Percentiles rank a stretch among this genome's conserved stretches.
Conservation (phyloP, 64 coral and sea anemone genomes). For the Montipora sp. region DNA sequence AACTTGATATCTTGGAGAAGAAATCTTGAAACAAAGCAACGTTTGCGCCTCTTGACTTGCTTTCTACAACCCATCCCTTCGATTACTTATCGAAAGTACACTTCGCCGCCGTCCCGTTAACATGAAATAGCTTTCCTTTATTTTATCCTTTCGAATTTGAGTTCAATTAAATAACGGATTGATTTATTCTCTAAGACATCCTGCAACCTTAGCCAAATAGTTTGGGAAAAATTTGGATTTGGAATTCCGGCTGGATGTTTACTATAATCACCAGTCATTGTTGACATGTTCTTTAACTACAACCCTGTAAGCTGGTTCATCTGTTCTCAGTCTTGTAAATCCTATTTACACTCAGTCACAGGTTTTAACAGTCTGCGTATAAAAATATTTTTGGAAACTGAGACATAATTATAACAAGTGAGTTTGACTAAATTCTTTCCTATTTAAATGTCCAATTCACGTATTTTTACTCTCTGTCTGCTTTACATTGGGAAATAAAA, state of each 20-base stretch:
- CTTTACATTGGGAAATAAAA: not conserved
- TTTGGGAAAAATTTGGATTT: not conserved
- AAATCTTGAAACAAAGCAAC: too few relatives aligned
- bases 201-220: not conserved
- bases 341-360: not conserved
- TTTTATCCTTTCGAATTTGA: not conserved
- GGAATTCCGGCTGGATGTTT: not conserved
- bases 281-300: not conserved
- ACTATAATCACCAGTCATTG: too few relatives aligned
- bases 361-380: not conserved
- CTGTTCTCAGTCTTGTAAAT: not conserved
- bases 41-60: too few relatives aligned
- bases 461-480: not conserved
- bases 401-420: too few relatives aligned
- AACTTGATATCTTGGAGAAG: too few relatives aligned
- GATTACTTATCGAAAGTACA: too few relatives aligned
- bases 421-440: not conserved
- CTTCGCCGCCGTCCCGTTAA: too few relatives aligned
- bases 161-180: not conserved
- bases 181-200: not conserved
- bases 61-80: too few relatives aligned
- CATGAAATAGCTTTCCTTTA: too few relatives aligned
- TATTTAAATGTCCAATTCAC: not conserved
- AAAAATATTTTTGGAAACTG: not conserved
- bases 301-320: not conserved